phyloP scores from a whole-genome alignment of 2,113 vertebrate species.

The Myrmophylax atrothorax region DNA sequence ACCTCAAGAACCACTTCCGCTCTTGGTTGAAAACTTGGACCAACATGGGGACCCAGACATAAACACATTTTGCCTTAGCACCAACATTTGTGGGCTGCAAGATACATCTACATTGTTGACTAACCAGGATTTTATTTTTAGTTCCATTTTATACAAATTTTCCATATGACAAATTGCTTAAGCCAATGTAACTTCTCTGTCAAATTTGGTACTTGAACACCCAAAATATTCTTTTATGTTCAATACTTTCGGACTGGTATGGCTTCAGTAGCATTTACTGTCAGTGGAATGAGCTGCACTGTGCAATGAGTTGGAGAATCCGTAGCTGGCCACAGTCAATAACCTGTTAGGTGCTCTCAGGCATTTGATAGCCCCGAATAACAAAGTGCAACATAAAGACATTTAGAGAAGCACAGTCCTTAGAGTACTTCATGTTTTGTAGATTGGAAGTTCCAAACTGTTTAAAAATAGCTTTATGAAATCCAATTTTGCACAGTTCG shows the following conservation, averaged over 20 bases:
- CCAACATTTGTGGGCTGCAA: background rate
- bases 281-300: background rate
- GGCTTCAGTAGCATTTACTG: background rate
- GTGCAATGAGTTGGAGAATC: background rate
- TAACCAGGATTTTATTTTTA: background rate
- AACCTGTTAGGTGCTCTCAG: background rate
- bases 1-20: background rate
- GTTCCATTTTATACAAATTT: background rate
- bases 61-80: background rate
- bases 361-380: background rate
- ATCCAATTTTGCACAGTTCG: slow-evolving; percentile 24
- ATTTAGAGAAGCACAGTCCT: background rate
- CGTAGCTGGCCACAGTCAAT: background rate
- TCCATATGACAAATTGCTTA: slow-evolving; percentile 21
- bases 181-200: slow-evolving; percentile 45
- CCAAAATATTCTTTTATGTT: background rate
- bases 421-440: background rate
- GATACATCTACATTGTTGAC: background rate
- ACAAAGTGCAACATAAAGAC: background rate
- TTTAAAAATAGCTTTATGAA: slow-evolving; percentile 3
- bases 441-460: background rate
- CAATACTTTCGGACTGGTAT: fast-evolving
- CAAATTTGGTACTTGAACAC: background rate
- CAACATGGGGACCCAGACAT: background rate
- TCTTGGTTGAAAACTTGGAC: background rate